Evolutionary conservation across 2,888 invertebrate genomes (phyloP), one percentile per base, ranked within the genome.

Genomic region (Lasioglossum calceatum): DNA sequence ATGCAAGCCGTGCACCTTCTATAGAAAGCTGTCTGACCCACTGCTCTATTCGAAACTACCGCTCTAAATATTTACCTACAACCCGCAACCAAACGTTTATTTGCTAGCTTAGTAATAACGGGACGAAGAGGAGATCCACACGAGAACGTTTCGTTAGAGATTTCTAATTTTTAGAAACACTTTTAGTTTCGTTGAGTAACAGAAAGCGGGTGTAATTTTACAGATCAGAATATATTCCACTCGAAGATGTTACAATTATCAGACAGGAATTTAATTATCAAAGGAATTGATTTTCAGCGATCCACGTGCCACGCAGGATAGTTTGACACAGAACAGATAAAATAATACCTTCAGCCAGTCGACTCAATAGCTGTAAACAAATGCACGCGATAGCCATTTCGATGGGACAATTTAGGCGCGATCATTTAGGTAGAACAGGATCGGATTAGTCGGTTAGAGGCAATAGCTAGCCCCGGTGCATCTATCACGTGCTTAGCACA

Each of bases 21-120:
- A 78, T 71, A 77, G 85, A 81, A 86, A 85, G 36, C 70, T 85
- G 44, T 64, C 23, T 54, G 85, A 85, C 70, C 77, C 75, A 86
- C 75, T 81, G 77, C 47, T 61, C 75, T 72, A 81, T 85, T 86
- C 77, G 77, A 75, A 58, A 75, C 81, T 39, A 71, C 39, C 50
- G 27, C 12, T 42, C n/a, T 23, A 70, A 42, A 39, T 42, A 39
- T 42, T 70, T 67, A 36, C 19, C 19, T 36, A 2, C 36, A 3
- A 32, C 23, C 23, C 54, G 23, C 23, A 23, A 16, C 27, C 61
- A 7, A 32, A 64, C 27, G 27, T 64, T 64, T 3, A 27, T 27
- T 61, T 16, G 32, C 12, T 64, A 16, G 32, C 32, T 61, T 27
- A 2, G 32, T 64, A 64, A 32, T 2, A 61, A 32, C 2, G 61